phyloP scores from a whole-genome alignment of 2,113 vertebrate species.

The Dasyurus viverrinus region DNA sequence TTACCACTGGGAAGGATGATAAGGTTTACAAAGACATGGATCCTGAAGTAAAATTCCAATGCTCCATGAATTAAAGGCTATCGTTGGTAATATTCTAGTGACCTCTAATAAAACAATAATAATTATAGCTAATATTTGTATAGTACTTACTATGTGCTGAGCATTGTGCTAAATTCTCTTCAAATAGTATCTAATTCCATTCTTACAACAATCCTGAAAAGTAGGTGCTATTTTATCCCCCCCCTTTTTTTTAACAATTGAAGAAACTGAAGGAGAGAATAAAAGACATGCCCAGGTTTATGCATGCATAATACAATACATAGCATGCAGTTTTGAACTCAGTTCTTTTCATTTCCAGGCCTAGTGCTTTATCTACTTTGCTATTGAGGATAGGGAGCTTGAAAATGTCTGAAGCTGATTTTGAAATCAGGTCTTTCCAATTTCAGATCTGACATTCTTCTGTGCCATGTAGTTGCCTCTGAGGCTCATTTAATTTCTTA shows the following conservation, averaged over 20 bases:
- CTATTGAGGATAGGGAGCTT: neutral
- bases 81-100: neutral
- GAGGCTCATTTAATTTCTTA: neutral
- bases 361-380: neutral
- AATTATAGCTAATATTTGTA: neutral
- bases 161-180: slow-evolving; percentile 30
- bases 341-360: neutral
- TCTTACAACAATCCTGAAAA: neutral
- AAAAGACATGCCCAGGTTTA: neutral
- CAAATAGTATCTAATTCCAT: neutral
- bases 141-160: neutral
- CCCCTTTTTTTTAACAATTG: neutral
- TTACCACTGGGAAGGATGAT: neutral
- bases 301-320: too few relatives aligned
- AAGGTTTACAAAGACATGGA: neutral
- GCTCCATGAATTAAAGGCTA: neutral
- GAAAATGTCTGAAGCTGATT: neutral
- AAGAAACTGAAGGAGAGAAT: neutral
- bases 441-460: neutral
- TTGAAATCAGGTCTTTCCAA: neutral
- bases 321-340: neutral
- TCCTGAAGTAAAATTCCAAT: neutral
- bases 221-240: neutral
- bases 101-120: neutral
- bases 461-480: neutral